These are phyloP conservation scores for Tuberolachnus salignus DNA, from an alignment of 2,888 invertebrate species.

Conservation along the genomic window DNA sequence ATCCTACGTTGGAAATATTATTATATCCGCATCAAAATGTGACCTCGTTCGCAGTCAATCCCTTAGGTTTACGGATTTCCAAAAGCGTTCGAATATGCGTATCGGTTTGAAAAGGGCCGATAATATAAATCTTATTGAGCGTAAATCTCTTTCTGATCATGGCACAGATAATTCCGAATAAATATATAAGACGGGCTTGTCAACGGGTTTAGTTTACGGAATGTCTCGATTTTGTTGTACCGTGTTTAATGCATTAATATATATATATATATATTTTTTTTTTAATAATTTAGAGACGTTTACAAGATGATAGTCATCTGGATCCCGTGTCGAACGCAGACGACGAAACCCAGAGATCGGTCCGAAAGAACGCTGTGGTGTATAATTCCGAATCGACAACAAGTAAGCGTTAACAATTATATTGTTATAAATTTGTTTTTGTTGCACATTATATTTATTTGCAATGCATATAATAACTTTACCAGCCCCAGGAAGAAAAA, in stretches of 20 bases:
- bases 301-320: slow-evolving; percentile 24
- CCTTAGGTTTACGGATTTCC: background rate
- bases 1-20: too few species aligned
- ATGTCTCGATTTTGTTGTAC: background rate
- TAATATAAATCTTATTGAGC: slow-evolving; percentile 2
- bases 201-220: background rate
- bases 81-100: slow-evolving; percentile 4
- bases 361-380: slow-evolving; percentile 31
- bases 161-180: background rate
- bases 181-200: background rate
- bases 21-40: too few species aligned
- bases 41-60: slow-evolving; percentile 4
- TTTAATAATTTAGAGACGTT: slow-evolving; percentile 16
- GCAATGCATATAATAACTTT: too few species aligned
- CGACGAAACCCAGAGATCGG: slow-evolving; percentile 43
- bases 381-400: slow-evolving; percentile 34
- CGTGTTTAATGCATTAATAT: background rate
- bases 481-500: too few species aligned
- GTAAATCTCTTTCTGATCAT: background rate
- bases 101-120: background rate
- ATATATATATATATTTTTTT: background rate
- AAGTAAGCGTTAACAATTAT: slow-evolving; percentile 19
- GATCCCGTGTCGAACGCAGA: slow-evolving; percentile 36
- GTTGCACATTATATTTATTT: too few species aligned
- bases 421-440: too few species aligned